Evolutionary conservation across 2,797 vertebrate genomes (phyloP).

Genomic region (Pantherophis alleghaniensis): DNA sequence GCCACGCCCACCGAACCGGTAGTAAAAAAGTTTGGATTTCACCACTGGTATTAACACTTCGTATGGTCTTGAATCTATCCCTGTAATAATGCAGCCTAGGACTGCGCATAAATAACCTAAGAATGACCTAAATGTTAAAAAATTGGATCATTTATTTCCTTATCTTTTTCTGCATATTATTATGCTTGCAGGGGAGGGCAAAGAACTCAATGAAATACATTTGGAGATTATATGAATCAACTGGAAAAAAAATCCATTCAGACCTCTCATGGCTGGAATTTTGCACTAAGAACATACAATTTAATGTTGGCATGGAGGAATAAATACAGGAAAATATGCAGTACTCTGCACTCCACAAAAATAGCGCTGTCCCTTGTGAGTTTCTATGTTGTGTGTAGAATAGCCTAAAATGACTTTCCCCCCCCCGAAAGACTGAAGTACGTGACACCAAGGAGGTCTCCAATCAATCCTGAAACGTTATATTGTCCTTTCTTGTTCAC

Average conservation of each 20-base stretch:
- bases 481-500: slow-evolving; percentile 42
- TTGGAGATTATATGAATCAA: not conserved
- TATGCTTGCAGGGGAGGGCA: not conserved
- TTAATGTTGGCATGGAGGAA: not conserved
- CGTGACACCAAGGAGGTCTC: slow-evolving; percentile 4
- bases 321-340: not conserved
- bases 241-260: not conserved
- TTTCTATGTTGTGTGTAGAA: fast-evolving
- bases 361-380: fast-evolving
- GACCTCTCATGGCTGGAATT: not conserved
- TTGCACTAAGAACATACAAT: not conserved
- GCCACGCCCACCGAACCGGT: too few species aligned
- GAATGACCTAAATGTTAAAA: not conserved
- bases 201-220: not conserved
- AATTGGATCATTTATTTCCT: not conserved
- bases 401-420: not conserved
- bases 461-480: slow-evolving; percentile 42
- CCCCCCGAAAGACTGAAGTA: not conserved
- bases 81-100: not conserved
- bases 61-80: not conserved
- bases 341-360: not conserved
- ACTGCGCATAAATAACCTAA: not conserved
- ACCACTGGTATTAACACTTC: not conserved
- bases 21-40: too few species aligned
- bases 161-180: not conserved